Base-by-base conservation (phyloP, 2,888 invertebrate genomes). In the Drosophila sordidula region DNA sequence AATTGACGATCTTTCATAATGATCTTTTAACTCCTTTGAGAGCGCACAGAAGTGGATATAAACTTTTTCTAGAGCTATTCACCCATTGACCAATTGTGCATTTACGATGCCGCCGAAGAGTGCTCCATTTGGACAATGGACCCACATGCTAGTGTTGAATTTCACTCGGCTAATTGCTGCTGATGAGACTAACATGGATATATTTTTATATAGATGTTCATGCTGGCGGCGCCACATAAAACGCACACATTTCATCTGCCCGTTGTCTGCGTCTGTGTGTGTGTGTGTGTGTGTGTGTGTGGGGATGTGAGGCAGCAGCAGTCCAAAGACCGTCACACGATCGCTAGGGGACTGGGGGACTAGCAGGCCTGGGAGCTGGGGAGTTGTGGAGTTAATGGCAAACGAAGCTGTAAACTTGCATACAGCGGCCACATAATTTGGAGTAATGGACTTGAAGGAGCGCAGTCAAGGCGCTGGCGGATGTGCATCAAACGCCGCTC, bases 101-200 rank as follows among this genome's bases (percentile, higher is more conserved):
- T 59, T 70, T 70, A 54, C 55, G 54, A 65, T 57, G 67, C 71
- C 52, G 58, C 50, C 42, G 55, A 14, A 42, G 67, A 75, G 56
- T 61, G 70, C 81, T 74, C 75, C 75, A 82, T 82, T 82, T 85
- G 80, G 86, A 80, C 75, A 82, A 82, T 73, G 70, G 73, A 78
- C 69, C 72, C 80, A 69, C 82, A 64, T 70, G 85, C 56, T 65
- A 83, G 82, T 83, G 86, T 85, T 83, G 83, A 83, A 83, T 83
- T 83, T 83, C 86, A 78, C 86, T 62, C 80, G 78, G 70, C 83
- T 83, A 83, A 83, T 83, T 83, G 86, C 83, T 57, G 74, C 36
- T 65, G 82, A 84, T 80, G 75, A 69, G 62, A 73, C 82, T 47
- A 74, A 85, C 72, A 85, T 82, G 82, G 85, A 56, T 72, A 57